Evolutionary conservation across 2,888 invertebrate genomes (phyloP), one percentile per base, ranked within the genome.

Genomic region (Cosmia pyralina): DNA sequence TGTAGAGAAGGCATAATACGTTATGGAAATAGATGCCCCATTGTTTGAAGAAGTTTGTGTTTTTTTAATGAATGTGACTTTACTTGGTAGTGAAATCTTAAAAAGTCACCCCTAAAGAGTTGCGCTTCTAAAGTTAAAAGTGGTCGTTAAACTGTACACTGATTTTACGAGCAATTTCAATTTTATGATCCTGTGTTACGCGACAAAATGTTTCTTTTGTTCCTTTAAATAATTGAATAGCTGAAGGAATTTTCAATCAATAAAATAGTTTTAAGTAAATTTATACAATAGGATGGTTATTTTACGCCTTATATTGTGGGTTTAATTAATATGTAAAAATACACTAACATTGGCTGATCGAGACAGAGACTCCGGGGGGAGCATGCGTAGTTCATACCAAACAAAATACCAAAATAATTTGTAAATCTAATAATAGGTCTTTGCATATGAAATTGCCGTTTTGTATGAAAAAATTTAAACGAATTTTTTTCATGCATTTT

Each of bases 131-230:
- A 75, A 78, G 59, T 58, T 66, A 67, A 79, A 73, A 73, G 57
- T 58, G 62, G 71, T 64, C 82, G 69, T 83, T 73, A 77, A 77
- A 83, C 53, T 72, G 57, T 73, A 69, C 77, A 75, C 69, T 81
- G 74, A 83, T 83, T 83, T 83, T 83, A 83, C 75, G 81, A 81
- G 50, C 72, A 69, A 69, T 83, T 81, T 58, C 63, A 69, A 64
- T 83, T 83, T 83, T 78, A 83, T 83, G 75, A 59, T 60, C 48
- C 69, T 58, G 48, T 74, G 60, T 67, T 80, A 78, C 81, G 84
- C 74, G 84, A 75, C 70, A 78, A 78, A 81, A 83, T 82, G 79
- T 75, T 82, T 64, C 69, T 73, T 67, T 79, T 81, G 66, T 76
- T 64, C 57, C 19, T 82, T 74, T 64, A 69, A 75, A 82, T 79